A percentile compares a stretch with the other conserved stretches of the same genome.
Conservation (phyloP, 2,888 invertebrate species). For the Stenoptilia bipunctidactyla region DNA sequence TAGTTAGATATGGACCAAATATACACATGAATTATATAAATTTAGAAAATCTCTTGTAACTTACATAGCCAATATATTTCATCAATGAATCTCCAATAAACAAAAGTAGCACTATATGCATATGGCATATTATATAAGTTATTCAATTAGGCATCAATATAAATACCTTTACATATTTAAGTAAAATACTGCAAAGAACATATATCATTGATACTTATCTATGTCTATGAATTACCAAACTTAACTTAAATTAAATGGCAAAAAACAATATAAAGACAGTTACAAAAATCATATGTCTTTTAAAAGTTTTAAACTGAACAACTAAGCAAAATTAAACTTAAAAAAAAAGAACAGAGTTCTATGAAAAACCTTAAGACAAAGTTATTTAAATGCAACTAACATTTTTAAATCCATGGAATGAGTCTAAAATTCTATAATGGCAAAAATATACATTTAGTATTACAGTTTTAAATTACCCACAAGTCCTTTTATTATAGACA, state of each 20-base stretch:
- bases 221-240: conserved; percentile 1
- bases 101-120: conserved; percentile 5
- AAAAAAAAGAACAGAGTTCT: no score
- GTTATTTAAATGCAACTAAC: conserved; percentile 10
- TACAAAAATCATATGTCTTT: conserved; percentile 4
- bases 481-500: no score
- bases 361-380: conserved; percentile 4
- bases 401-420: conserved; percentile 6
- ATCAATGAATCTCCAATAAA: not conserved
- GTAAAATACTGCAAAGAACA: conserved; percentile 13
- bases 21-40: conserved; percentile 32
- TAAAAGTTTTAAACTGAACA: conserved; percentile 6
- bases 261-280: not conserved
- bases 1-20: conserved; percentile 30
- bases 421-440: conserved; percentile 1
- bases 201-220: conserved; percentile 9
- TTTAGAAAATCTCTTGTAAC: conserved; percentile 23
- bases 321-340: not conserved
- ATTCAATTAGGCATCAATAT: conserved; percentile 1
- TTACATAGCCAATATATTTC: conserved; percentile 6
- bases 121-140: not conserved
- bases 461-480: no score
- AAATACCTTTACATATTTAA: conserved; percentile 1
- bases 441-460: not conserved
- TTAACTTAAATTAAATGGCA: not conserved